Conservation (phyloP, 2,797 vertebrate species). For the Enteromius thamalakanensis region DNA sequence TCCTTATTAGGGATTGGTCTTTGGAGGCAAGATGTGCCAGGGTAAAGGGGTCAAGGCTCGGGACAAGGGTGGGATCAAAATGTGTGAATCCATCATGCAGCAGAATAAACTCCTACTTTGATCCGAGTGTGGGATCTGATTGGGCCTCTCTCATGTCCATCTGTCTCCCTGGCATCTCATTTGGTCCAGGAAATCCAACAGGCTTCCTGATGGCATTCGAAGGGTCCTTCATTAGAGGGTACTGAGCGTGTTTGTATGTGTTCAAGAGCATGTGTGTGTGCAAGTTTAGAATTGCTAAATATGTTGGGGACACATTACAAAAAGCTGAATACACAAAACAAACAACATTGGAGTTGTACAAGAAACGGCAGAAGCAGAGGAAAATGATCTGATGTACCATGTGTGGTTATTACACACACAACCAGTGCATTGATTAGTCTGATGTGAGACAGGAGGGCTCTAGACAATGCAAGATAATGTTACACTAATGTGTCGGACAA, state of each 20-base stretch:
- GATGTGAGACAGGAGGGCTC: constrained; percentile 55
- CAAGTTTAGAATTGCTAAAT: constrained; percentile 27
- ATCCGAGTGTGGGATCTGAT: constrained; percentile 86
- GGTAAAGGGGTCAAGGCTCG: constrained; percentile 50
- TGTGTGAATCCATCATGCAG: constrained; percentile 79
- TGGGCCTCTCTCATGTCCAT: constrained; percentile 86
- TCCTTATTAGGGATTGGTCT: constrained; percentile 34
- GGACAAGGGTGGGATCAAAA: constrained; percentile 66
- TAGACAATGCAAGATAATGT: constrained; percentile 61
- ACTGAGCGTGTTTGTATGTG: constrained; percentile 40
- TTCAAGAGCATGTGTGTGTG: constrained; percentile 23
- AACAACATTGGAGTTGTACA: constrained; percentile 5
- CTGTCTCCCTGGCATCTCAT: constrained; percentile 83
- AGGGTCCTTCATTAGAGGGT: constrained; percentile 79
- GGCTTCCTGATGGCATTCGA: constrained; percentile 83
- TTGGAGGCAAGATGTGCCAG: constrained; percentile 52
- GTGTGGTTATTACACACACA: constrained; percentile 6
- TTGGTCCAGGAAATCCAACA: constrained; percentile 84
- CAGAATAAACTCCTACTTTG: constrained; percentile 85
- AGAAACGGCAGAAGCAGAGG: constrained; percentile 29
- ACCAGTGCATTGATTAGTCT: constrained; percentile 68
- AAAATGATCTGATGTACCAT: constrained; percentile 7
- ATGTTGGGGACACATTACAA: constrained; percentile 6
- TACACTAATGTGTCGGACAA: constrained; percentile 75
- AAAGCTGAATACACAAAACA: constrained; percentile 37